Evolutionary conservation across 2,113 vertebrate genomes (phyloP).

Genomic region (Machaerirhynchus nigripectus): DNA sequence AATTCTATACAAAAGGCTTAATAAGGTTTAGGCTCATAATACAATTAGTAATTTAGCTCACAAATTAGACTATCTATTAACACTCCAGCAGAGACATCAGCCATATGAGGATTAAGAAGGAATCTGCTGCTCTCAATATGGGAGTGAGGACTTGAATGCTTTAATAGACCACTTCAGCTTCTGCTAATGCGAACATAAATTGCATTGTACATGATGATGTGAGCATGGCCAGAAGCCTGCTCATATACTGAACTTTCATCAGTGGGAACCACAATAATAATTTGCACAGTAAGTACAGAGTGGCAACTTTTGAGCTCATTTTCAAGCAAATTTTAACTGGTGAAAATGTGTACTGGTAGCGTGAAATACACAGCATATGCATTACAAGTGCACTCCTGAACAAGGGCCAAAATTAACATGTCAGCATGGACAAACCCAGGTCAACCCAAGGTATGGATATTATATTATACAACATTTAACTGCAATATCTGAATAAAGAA

Average conservation of each 20-base stretch:
- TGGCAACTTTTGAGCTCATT: neutral
- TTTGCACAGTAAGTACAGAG: neutral
- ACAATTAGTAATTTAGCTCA: slow-evolving; percentile 79
- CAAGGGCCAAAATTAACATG: neutral
- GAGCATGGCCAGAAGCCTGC: neutral
- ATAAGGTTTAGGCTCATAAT: slow-evolving; percentile 76
- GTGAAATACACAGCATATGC: neutral
- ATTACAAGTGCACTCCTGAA: neutral
- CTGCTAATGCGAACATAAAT: neutral
- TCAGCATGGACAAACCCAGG: neutral
- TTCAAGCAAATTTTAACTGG: neutral
- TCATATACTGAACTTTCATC: neutral
- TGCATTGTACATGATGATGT: neutral
- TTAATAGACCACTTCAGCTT: neutral
- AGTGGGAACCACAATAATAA: neutral
- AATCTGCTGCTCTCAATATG: slow-evolving; percentile 1
- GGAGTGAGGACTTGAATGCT: neutral
- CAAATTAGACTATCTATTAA: slow-evolving; percentile 82
- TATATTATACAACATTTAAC: neutral
- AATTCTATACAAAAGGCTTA: slow-evolving; percentile 76
- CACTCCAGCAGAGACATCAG: slow-evolving; percentile 60
- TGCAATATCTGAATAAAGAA: neutral
- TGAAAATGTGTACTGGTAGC: neutral
- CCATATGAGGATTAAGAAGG: slow-evolving; percentile 52
- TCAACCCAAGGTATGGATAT: neutral